Evolutionary conservation across 2,113 vertebrate genomes (phyloP), one percentile per base, ranked within the genome.

Genomic region (Hyaena hyaena): DNA sequence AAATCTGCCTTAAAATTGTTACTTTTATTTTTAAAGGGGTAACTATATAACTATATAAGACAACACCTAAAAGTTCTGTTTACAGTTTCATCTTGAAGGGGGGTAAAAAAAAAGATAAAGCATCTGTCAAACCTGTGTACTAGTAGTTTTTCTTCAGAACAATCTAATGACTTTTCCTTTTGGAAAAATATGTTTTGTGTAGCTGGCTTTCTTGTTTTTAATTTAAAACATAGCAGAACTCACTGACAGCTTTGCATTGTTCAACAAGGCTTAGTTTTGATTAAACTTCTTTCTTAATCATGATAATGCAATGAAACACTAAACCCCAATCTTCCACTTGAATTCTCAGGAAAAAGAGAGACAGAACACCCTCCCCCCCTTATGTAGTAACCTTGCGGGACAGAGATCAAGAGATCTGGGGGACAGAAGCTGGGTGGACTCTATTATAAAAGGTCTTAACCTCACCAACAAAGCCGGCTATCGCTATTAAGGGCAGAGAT

Each of bases 201-300:
- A 93, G 35, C 28, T 85, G 26, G 65, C 17, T 71, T 93, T 88
- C 69, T 88, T 19, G 26, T 80, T 91, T 94, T 86, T 88, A n/a
- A 94, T 95, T 82, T 95, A 83, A 73, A 90, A 80, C 66, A 8
- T 31, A 63, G 10, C 21, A 85, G 58, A 95, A 94, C 63, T 93
- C 76, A 90, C 0, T 55, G 48, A 33, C 2, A 74, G 39, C 8
- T 86, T 16, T 89, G 71, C n/a, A 92, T 8, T 76, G 2, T 26
- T 93, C 53, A 23, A 16, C 45, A 90, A 92, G 35, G 17, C 50
- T 96, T 82, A 61, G 53, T 48, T 90, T 82, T 71, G 31, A 86
- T 86, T 90, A 55, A 89, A 89, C 43, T 50, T 79, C 83, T 90
- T 90, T 71, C 81, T 90, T 83, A 88, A 86, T 87, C 76, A 77